Base-by-base conservation (phyloP, 1,140 invertebrate genomes). In the Limonius californicus region DNA sequence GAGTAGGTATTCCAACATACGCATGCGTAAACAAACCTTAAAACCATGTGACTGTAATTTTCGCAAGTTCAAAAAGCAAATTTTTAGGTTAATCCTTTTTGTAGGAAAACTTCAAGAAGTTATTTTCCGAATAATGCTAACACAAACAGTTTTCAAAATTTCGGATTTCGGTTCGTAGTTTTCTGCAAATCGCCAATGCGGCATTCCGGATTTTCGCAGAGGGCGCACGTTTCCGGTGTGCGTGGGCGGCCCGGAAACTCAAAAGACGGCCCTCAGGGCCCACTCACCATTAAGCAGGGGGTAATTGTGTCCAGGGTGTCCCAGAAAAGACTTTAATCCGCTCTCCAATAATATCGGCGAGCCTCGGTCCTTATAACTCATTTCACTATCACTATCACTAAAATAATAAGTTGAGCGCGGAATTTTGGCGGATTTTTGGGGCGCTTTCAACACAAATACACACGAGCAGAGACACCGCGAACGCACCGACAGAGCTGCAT, bases 341-440 rank as follows among this genome's bases (percentile, higher is more conserved):
- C 74, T 77, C 66, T 77, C 76, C 20, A 75, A 67, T 56, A 77
- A 61, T 62, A 75, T 74, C 14, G 76, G 76, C 65, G 76, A 77
- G 56, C 72, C 68, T 45, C 74, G 67, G 65, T 77, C 76, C 67
- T 76, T 76, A 68, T 74, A 76, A 67, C 74, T 76, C 76, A 77
- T 77, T 70, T 75, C 74, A 76, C 74, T 75, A 62, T 75, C 73
- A 76, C 73, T 75, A 66, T 76, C 73, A 76, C 73, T 75, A 56
- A 75, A 75, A 70, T 74, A 74, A 66, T 73, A 74, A 59, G 68
- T 70, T 69, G 72, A 72, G 63, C 72, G 72, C 72, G 73, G 73
- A 76, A 76, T 76, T 73, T 76, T 76, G 73, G 64, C 68, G 67
- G 69, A 62, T 72, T 66, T 65, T 73, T 66, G 68, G 72, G 65